These are phyloP conservation scores for Scytalopus superciliaris DNA, from an alignment of 2,113 vertebrate species.

Conservation along the genomic window DNA sequence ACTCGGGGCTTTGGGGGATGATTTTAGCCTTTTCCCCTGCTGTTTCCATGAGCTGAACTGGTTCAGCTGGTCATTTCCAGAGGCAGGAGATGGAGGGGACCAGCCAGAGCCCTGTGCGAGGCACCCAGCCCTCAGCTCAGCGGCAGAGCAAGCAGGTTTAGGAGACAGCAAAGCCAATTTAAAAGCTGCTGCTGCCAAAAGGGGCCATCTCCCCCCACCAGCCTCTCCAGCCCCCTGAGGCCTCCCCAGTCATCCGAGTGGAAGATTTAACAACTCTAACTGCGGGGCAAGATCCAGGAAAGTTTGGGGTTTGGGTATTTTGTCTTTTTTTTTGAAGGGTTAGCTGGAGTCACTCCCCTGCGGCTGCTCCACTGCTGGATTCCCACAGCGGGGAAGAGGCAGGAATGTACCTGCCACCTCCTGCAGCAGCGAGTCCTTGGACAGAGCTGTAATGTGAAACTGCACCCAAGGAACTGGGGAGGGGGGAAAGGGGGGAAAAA, in stretches of 20 bases:
- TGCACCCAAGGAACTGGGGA: not conserved
- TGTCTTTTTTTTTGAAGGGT: not conserved
- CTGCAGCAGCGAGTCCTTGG: not conserved
- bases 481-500: rapidly evolving
- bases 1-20: not conserved
- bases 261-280: slow-evolving; percentile 1
- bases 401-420: slow-evolving; percentile 55
- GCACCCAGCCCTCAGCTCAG: not conserved
- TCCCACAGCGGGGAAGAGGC: not conserved
- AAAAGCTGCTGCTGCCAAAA: not conserved
- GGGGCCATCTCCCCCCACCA: not conserved
- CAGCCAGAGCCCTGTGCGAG: not conserved
- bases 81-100: not conserved
- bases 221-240: not conserved
- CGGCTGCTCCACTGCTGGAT: not conserved
- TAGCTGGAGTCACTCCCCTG: slow-evolving; percentile 2
- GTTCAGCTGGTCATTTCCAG: not conserved
- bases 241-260: not conserved
- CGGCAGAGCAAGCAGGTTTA: not conserved
- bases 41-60: not conserved
- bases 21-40: not conserved
- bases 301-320: not conserved
- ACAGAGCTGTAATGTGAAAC: not conserved
- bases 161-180: not conserved
- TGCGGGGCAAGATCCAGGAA: not conserved